Evolutionary conservation across 1,140 invertebrate species (phyloP), one percentile per base, ranked within the genome.

Genomic region (Papilio helenus): DNA sequence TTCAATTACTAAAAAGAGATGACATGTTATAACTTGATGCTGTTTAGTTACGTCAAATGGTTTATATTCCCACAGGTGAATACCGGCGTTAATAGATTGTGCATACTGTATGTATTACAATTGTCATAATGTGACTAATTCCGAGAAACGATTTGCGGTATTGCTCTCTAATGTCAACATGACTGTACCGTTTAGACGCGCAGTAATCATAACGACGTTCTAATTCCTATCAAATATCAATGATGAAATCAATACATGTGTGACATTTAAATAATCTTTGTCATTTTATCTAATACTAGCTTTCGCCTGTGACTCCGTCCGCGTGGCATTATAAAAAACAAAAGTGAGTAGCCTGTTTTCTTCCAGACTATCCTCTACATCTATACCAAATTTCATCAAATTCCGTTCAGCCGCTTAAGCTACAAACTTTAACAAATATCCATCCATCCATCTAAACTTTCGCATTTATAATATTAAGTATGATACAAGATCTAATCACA

Each of bases 401-500:
- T n/a, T n/a, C n/a, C n/a, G n/a, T n/a, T n/a, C n/a, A n/a, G n/a
- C n/a, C n/a, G n/a, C n/a, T n/a, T n/a, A n/a, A n/a, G n/a, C n/a
- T n/a, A n/a, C n/a, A n/a, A n/a, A n/a, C n/a, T n/a, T n/a, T n/a
- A n/a, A n/a, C n/a, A n/a, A n/a, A n/a, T n/a, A n/a, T n/a, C n/a
- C n/a, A n/a, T n/a, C n/a, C n/a, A n/a, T n/a, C n/a, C n/a, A n/a
- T n/a, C n/a, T n/a, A n/a, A n/a, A n/a, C n/a, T n/a, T n/a, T n/a
- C n/a, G n/a, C n/a, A n/a, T n/a, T n/a, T n/a, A n/a, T n/a, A n/a
- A n/a, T n/a, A n/a, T n/a, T n/a, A n/a, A n/a, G n/a, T n/a, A 46
- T 46, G 12, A 46, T 46, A 46, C 44, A 16, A 46, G 72, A 65
- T 72, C 49, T 72, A 65, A 80, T 78, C 61, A 72, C 58, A 49